Base-by-base conservation (phyloP, 2,888 invertebrate species). In the Drosophila atroscutellata region DNA sequence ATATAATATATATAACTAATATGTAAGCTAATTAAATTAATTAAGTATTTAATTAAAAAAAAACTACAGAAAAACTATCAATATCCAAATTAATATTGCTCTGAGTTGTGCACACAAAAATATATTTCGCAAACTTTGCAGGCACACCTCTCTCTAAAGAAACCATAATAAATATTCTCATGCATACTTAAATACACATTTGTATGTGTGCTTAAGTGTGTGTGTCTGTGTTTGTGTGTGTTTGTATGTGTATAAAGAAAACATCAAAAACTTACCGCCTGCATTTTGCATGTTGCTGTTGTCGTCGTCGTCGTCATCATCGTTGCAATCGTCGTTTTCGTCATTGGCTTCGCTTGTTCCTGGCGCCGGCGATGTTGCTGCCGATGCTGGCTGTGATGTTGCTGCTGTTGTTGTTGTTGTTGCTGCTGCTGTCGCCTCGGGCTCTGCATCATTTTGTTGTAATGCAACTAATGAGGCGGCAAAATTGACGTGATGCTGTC, bases 401-500 rank as follows among this genome's bases (percentile, higher is more conserved):
- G 72, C 34, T 64, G 70, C 28, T 64, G 70, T 5, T 39, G 68
- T 18, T 66, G 57, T 24, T 32, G 77, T 13, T 58, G 76, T 9
- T 37, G 73, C 26, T 58, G 73, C 49, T 56, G 72, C 66, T 67
- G 84, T 66, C 54, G 74, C 85, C 77, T 80, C 85, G 77, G 91
- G 89, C 78, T 74, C 77, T 72, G 83, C 80, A 80, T 91, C 89
- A 82, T 88, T 91, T 86, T 84, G 82, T 81, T 85, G 79, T 80
- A 85, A 83, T 80, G 83, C 88, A 64, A 86, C 90, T 87, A 91
- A 88, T 89, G 91, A 89, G 88, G 92, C 82, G 79, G 87, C 87
- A 81, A 87, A 87, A 89, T 87, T 86, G 84, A 80, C 80, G 80
- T 82, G 84, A 68, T 81, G 78, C 72, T 82, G 86, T 70, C 82